Evolutionary conservation across 2,797 vertebrate genomes (phyloP), one percentile per base, ranked within the genome.

Genomic region (Aphelocoma californica): DNA sequence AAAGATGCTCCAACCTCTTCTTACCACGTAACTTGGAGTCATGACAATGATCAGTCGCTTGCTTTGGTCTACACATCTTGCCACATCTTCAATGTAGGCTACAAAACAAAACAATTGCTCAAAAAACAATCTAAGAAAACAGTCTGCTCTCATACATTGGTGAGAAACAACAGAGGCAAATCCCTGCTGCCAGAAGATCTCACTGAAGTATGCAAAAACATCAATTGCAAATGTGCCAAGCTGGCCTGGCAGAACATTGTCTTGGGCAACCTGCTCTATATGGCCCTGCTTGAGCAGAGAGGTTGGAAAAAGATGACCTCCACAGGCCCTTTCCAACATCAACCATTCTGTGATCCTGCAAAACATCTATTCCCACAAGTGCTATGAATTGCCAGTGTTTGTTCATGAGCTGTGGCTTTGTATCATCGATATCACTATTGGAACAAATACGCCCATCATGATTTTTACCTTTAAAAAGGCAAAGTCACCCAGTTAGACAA

Each of bases 31-130:
- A 97, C 98, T 99, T 90, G 99, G 99, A 48, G 99, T 99, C 99
- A 99, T 99, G 79, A 99, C 99, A 81, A 99, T 99, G 92, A 99
- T 99, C 97, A 99, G 98, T 44, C 99, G 97, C 96, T 99, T 99
- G 98, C 99, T 99, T 98, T 99, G 99, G 98, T 99, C 99, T 95
- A 99, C 99, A 75, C 99, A 99, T 97, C 99, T 99, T 18, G 99
- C 99, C 95, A 99, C 99, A 4, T 99, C 99, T 98, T 99, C 99
- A 62, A 99, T 99, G 96, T 99, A 99, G 50, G 99, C 99, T 99
- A 97, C 93, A 98, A 96, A 95, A 96, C 61, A 97, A 97, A 60
- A 97, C 10, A 92, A 57, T 50, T 48, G 32, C 80, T 97, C 81
- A 97, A 90, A 88, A 90, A 86, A 32, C 69, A 95, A 25, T 32